Evolutionary conservation across 2,797 vertebrate genomes (phyloP).

Genomic region (Aeoliscus strigatus): DNA sequence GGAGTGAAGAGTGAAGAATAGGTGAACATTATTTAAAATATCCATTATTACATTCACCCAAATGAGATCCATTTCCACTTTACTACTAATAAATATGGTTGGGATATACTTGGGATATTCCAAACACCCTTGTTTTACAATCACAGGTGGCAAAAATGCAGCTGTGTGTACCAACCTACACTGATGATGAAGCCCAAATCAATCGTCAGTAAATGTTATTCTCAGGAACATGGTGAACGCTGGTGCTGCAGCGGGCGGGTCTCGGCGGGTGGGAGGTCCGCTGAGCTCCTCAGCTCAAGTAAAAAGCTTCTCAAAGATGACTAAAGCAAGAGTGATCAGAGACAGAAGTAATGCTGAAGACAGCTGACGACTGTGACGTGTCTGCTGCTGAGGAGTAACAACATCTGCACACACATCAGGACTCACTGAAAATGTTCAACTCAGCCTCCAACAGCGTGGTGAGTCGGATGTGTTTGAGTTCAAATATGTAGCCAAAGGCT

Average conservation of each 20-base stretch:
- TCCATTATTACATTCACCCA: no score
- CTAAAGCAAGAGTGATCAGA: neutral
- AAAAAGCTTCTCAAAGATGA: neutral
- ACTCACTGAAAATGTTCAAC: conserved; percentile 72
- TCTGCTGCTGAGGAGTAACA: conserved; percentile 10
- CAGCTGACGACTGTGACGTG: neutral
- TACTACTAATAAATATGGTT: no score
- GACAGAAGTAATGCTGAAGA: neutral
- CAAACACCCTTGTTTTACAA: no score
- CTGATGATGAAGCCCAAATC: no score
- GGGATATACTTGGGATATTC: no score
- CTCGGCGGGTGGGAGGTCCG: conserved; percentile 47
- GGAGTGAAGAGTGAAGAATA: no score
- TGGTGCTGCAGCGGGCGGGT: conserved; percentile 33
- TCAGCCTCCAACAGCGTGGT: conserved; percentile 77
- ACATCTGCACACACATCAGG: conserved; percentile 68
- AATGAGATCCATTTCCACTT: no score
- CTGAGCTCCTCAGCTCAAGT: conserved; percentile 7
- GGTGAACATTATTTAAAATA: no score
- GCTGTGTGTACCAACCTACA: no score
- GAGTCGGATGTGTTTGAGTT: conserved; percentile 36
- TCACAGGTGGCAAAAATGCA: no score
- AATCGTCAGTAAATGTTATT: no score
- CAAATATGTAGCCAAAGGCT: neutral
- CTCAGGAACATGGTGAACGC: no score